These are phyloP conservation scores for Volucella zonaria DNA, from an alignment of 2,888 invertebrate species.

Conservation along the genomic window DNA sequence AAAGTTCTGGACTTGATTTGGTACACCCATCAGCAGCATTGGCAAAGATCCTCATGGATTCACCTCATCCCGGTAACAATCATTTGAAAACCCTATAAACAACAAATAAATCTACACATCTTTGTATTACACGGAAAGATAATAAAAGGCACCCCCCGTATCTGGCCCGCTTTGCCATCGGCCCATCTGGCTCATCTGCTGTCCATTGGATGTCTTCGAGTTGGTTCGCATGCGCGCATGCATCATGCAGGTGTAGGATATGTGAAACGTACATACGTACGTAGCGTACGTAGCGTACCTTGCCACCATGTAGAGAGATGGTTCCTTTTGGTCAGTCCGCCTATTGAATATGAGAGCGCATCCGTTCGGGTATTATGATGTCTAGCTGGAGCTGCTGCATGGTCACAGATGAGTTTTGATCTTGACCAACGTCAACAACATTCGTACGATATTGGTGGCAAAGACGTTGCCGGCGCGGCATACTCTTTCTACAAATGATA, in stretches of 20 bases:
- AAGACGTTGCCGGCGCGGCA: slow-evolving; percentile 20
- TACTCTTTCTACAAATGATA: slow-evolving; percentile 62
- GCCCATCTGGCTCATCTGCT: slow-evolving; percentile 10
- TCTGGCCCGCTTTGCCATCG: slow-evolving; percentile 4
- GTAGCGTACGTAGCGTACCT: background rate
- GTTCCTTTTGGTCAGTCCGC: slow-evolving; percentile 28
- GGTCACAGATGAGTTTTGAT: slow-evolving; percentile 39
- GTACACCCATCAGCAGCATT: slow-evolving; percentile 69
- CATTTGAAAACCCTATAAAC: slow-evolving; percentile 66
- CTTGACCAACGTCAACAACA: slow-evolving; percentile 56
- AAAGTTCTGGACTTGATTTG: slow-evolving; percentile 71
- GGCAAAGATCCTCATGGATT: slow-evolving; percentile 35
- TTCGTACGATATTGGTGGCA: slow-evolving; percentile 47
- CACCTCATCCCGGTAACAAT: slow-evolving; percentile 15
- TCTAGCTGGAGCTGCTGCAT: slow-evolving; percentile 12
- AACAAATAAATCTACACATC: slow-evolving; percentile 68
- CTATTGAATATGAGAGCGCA: slow-evolving; percentile 25
- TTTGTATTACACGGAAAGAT: slow-evolving; percentile 62
- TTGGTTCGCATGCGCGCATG: slow-evolving; percentile 16
- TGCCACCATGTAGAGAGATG: too few relatives aligned
- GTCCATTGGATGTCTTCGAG: background rate
- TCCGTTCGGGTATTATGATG: slow-evolving; percentile 7
- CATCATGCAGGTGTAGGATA: slow-evolving; percentile 61
- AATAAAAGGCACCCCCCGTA: slow-evolving; percentile 48
- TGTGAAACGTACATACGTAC: slow-evolving; percentile 36